These are phyloP conservation scores for Drosophila asahinai DNA, from an alignment of 1,140 invertebrate species.

Conservation along the genomic window DNA sequence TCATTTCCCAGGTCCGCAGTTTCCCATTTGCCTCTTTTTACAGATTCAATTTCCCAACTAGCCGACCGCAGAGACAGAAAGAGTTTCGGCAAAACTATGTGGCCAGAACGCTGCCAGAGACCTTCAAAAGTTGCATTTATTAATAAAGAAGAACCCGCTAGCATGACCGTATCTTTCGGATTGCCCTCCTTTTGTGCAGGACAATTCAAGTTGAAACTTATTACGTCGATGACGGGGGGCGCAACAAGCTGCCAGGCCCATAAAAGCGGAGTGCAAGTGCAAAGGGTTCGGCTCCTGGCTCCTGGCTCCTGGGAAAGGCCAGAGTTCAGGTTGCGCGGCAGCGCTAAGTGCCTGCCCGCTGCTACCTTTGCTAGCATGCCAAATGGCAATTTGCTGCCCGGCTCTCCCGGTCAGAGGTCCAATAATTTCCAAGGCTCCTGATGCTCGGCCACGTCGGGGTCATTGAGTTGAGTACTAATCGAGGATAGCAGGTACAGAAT, in stretches of 20 bases:
- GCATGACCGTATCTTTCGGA: slow-evolving; percentile 14
- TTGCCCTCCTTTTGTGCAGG: slow-evolving; percentile 48
- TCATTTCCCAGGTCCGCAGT: slow-evolving; percentile 23
- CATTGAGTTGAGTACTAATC: slow-evolving; percentile 40
- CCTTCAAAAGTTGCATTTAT: slow-evolving; percentile 52
- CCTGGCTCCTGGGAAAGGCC: slow-evolving; percentile 22
- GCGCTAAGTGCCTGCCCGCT: slow-evolving; percentile 18
- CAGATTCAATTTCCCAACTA: slow-evolving; percentile 29
- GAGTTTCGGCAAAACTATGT: slow-evolving; percentile 47
- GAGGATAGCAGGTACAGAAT: slow-evolving; percentile 3
- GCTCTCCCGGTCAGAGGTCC: slow-evolving; percentile 34
- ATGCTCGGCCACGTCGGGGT: slow-evolving; percentile 21
- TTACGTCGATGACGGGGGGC: slow-evolving; percentile 56
- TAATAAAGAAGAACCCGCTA: slow-evolving; percentile 61
- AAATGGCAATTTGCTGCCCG: slow-evolving; percentile 61
- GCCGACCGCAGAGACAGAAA: slow-evolving; percentile 12
- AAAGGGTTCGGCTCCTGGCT: slow-evolving; percentile 20
- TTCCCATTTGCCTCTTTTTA: slow-evolving; percentile 26
- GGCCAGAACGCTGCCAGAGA: slow-evolving; percentile 27
- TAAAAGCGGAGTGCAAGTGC: slow-evolving; percentile 51
- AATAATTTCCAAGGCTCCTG: slow-evolving; percentile 57
- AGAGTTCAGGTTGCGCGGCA: slow-evolving; percentile 41
- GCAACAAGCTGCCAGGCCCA: slow-evolving; percentile 24
- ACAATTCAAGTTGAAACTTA: slow-evolving; percentile 80
- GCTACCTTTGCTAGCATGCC: slow-evolving; percentile 52